A percentile compares a stretch with the other conserved stretches of the same genome.
phyloP scores from a whole-genome alignment of 2,888 invertebrate genomes.

The Exephanes ischioxanthus region DNA sequence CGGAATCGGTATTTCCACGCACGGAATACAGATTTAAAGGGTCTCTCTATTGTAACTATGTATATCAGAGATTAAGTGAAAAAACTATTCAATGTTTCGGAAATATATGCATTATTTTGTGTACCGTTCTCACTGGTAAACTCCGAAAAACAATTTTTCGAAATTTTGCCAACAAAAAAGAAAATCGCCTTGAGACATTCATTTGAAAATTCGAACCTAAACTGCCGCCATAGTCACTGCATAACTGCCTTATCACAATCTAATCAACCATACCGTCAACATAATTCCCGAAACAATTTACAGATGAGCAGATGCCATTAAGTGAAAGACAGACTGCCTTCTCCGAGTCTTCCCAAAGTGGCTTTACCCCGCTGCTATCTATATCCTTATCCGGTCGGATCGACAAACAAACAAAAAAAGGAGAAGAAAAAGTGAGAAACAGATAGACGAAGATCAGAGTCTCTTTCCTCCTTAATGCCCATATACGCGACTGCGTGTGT shows the following conservation, averaged over 20 bases:
- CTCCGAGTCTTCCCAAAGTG: constrained; percentile 26
- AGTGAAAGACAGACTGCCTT: constrained; percentile 14
- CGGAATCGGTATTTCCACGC: constrained; percentile 66
- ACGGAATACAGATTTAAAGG: constrained; percentile 63
- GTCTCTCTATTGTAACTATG: constrained; percentile 44
- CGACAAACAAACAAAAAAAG: background rate
- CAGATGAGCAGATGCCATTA: constrained; percentile 40
- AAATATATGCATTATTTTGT: background rate
- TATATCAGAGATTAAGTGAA: constrained; percentile 17
- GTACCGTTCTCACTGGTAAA: background rate
- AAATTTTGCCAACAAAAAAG: background rate
- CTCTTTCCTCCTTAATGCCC: constrained; percentile 11
- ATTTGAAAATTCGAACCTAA: no score
- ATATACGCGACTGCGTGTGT: constrained; percentile 7
- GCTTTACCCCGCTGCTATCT: constrained; percentile 40
- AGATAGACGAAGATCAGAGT: constrained; percentile 30
- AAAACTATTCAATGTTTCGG: background rate
- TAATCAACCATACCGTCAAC: background rate
- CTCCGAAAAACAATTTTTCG: background rate
- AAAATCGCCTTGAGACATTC: no score
- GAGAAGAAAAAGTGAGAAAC: constrained; percentile 16
- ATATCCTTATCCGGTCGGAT: constrained; percentile 46
- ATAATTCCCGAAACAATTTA: constrained; percentile 7
- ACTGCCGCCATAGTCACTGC: background rate
- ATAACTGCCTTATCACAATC: background rate